Evolutionary conservation across 30 jellyfish, hydroid and myxozoan species (phyloP).

Genomic region (Mastigias papua): DNA sequence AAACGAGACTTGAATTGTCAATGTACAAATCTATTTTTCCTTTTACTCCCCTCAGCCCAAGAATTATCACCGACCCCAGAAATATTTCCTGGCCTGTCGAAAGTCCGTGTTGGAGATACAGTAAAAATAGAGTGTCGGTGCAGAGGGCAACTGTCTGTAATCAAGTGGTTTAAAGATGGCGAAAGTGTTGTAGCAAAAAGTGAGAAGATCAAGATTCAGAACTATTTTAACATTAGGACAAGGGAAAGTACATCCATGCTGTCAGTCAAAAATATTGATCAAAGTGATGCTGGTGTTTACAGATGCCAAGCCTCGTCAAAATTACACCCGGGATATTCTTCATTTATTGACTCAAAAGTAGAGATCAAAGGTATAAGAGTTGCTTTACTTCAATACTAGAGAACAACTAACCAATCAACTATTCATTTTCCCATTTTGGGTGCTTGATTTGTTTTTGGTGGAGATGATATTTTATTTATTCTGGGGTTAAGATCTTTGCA

Average conservation of each 20-base stretch:
- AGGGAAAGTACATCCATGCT: slow-evolving; percentile 7
- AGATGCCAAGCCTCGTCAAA: slow-evolving; percentile 23
- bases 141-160: slow-evolving; percentile 14
- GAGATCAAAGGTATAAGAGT: neutral
- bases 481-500: neutral
- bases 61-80: slow-evolving; percentile 14
- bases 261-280: neutral
- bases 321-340: slow-evolving; percentile 7
- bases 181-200: neutral
- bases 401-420: too few species aligned
- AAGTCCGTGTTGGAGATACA: neutral
- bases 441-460: neutral
- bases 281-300: slow-evolving; percentile 23
- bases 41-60: too few species aligned
- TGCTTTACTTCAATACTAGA: neutral
- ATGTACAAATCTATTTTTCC: too few species aligned
- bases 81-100: neutral
- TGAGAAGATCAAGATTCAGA: neutral
- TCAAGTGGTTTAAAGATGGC: slow-evolving; percentile 17
- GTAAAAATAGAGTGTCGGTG: neutral
- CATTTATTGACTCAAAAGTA: slow-evolving; percentile 30
- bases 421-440: neutral
- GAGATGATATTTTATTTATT: neutral
- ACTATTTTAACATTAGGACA: neutral
- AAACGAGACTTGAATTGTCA: too few species aligned